Evolutionary conservation across 2,888 invertebrate genomes (phyloP).

Genomic region (Mycogona germanica): DNA sequence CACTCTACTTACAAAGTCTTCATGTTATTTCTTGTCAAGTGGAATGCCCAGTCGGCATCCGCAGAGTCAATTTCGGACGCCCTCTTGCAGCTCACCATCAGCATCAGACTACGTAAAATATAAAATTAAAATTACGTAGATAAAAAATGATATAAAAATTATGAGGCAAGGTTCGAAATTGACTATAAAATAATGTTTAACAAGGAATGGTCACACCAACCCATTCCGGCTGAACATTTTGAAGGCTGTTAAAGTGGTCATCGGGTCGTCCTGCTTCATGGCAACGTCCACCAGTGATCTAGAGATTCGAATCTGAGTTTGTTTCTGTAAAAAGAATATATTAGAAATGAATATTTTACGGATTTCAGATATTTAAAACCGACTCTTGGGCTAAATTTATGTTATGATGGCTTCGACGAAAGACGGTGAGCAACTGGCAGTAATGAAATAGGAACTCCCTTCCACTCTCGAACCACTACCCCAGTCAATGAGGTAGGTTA

Average conservation of each 20-base stretch:
- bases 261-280: constrained; percentile 39
- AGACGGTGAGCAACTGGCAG: too few relatives aligned
- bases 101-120: constrained; percentile 37
- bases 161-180: too few relatives aligned
- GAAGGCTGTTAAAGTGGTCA: constrained; percentile 47
- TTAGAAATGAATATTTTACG: too few relatives aligned
- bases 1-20: constrained; percentile 52
- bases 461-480: too few relatives aligned
- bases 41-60: constrained; percentile 54
- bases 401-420: too few relatives aligned
- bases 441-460: too few relatives aligned
- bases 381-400: too few relatives aligned
- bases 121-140: not conserved
- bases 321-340: constrained; percentile 5
- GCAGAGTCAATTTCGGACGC: constrained; percentile 45
- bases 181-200: not conserved
- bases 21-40: constrained; percentile 68
- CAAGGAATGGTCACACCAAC: not conserved
- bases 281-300: not conserved
- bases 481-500: too few relatives aligned
- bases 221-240: constrained; percentile 47
- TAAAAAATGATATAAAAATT: not conserved
- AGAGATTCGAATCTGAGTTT: not conserved
- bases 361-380: too few relatives aligned
- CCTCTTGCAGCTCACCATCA: constrained; percentile 46